Evolutionary conservation across 2,888 invertebrate genomes (phyloP).

Genomic region (Drosophila mettleri): DNA sequence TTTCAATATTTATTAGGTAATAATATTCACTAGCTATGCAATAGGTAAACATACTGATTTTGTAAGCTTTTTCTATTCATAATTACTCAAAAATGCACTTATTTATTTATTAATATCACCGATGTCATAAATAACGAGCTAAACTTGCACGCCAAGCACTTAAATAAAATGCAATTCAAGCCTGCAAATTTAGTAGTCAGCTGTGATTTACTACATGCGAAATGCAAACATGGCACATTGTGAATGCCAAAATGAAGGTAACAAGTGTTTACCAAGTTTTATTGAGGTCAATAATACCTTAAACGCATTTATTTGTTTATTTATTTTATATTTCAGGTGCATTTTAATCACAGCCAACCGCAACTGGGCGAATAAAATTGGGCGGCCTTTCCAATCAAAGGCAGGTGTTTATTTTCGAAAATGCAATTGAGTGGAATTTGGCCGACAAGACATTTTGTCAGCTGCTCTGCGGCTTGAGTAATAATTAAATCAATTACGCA

Average conservation of each 20-base stretch:
- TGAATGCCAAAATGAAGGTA: not conserved
- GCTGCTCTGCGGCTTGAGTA: conserved; percentile 44
- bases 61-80: not conserved
- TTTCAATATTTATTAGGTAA: not conserved
- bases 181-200: conserved; percentile 22
- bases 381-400: conserved; percentile 25
- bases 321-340: conserved; percentile 33
- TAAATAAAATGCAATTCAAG: conserved; percentile 12
- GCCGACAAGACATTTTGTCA: conserved; percentile 44
- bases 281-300: conserved; percentile 21
- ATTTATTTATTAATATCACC: conserved; percentile 4
- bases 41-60: too few species aligned
- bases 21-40: not conserved
- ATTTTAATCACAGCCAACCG: conserved; percentile 45
- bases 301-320: conserved; percentile 45
- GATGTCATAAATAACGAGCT: conserved; percentile 10
- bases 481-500: conserved; percentile 52
- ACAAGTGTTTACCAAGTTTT: conserved; percentile 10
- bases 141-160: conserved; percentile 26
- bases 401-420: conserved; percentile 56
- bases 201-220: conserved; percentile 14
- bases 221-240: conserved; percentile 6
- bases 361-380: conserved; percentile 1
- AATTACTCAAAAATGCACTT: not conserved
- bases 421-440: conserved; percentile 51